phyloP scores from a whole-genome alignment of 2,888 invertebrate species.

The Trileptium ribeirensis region DNA sequence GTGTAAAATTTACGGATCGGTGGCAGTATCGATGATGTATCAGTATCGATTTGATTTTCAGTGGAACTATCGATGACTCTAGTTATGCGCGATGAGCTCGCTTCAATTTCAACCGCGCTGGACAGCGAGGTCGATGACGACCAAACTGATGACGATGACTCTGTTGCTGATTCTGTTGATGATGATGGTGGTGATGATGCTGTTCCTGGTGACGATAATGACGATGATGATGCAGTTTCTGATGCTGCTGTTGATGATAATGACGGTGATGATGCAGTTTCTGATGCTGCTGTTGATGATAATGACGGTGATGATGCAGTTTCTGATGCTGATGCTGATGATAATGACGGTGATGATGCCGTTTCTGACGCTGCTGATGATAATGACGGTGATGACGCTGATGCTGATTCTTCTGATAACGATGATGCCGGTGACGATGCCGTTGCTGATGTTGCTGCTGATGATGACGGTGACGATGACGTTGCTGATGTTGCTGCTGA shows the following conservation, averaged over 20 bases:
- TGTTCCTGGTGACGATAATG: background rate
- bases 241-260: background rate
- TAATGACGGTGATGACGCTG: background rate
- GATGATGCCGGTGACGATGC: background rate
- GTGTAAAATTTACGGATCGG: no score
- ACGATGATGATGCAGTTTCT: background rate
- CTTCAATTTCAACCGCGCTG: no score
- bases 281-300: conserved; percentile 1
- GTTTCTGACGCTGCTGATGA: background rate
- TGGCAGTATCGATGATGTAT: no score
- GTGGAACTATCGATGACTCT: no score
- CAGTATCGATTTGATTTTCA: no score
- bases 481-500: background rate
- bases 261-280: background rate
- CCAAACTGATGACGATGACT: background rate
- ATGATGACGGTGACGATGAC: background rate
- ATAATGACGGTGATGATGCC: background rate
- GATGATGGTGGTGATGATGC: background rate
- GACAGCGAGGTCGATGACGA: background rate
- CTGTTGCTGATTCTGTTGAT: background rate
- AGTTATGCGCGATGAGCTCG: no score
- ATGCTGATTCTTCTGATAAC: background rate
- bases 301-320: background rate
- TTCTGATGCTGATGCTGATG: background rate
- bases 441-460: background rate